Evolutionary conservation across 2,888 invertebrate species (phyloP).

Genomic region (Ganaspis brasiliensis): DNA sequence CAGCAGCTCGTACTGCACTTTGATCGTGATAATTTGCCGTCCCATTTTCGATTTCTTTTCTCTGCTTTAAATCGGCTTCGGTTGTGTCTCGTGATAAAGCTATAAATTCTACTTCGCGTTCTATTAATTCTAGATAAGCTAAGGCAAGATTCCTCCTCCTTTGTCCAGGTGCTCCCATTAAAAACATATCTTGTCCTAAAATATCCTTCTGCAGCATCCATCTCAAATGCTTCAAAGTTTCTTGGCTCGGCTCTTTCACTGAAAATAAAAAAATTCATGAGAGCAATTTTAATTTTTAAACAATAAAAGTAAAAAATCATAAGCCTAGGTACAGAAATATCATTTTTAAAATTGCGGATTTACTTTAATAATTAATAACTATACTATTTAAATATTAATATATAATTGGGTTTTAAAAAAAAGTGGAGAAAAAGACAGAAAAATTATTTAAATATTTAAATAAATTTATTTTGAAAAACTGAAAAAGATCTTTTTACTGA

Average conservation of each 20-base stretch:
- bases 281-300: no score
- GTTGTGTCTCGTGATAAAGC: constrained; percentile 97
- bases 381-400: no score
- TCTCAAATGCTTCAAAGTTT: constrained; percentile 89
- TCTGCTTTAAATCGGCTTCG: constrained; percentile 97
- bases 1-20: constrained; percentile 96
- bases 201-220: constrained; percentile 99
- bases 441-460: no score
- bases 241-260: constrained; percentile 85
- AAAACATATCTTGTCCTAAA: constrained; percentile 96
- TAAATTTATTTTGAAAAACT: no score
- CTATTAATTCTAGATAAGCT: constrained; percentile 93
- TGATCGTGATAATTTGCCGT: constrained; percentile 97
- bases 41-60: constrained; percentile 93
- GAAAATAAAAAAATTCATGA: no score
- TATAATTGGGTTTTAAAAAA: no score
- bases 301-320: no score
- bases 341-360: no score
- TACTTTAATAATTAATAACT: no score
- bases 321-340: no score
- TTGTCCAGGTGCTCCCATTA: constrained; percentile 95
- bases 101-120: constrained; percentile 95
- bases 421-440: no score
- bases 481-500: no score
- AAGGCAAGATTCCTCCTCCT: constrained; percentile 91